Evolutionary conservation across 2,113 vertebrate genomes (phyloP).

Genomic region (Colaptes auratus): DNA sequence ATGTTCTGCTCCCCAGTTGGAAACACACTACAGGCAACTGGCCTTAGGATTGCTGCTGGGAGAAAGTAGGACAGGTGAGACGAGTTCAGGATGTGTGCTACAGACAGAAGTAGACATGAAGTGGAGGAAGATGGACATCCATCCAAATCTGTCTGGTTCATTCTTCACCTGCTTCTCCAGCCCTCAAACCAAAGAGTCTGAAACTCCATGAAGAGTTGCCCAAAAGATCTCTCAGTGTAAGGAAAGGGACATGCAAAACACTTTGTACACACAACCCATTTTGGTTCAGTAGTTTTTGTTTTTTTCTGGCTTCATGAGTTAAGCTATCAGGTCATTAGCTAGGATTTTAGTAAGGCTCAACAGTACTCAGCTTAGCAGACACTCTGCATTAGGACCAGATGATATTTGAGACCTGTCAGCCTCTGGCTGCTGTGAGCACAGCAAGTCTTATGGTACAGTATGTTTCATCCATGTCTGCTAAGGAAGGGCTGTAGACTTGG

Average conservation of each 20-base stretch:
- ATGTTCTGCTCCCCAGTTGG: background rate
- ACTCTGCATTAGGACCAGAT: background rate
- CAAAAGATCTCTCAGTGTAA: background rate
- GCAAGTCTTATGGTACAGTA: background rate
- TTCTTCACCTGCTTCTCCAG: background rate
- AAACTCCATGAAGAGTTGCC: background rate
- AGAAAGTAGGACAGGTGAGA: background rate
- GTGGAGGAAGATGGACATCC: background rate
- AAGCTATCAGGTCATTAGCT: background rate
- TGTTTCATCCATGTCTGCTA: background rate
- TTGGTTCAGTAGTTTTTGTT: background rate
- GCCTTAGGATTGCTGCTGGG: background rate
- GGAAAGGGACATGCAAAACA: background rate
- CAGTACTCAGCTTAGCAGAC: background rate
- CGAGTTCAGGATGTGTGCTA: background rate
- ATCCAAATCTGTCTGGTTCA: background rate
- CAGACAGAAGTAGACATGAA: background rate
- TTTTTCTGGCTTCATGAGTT: background rate
- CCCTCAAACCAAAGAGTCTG: background rate
- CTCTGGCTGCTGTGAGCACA: background rate
- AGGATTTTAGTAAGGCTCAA: background rate
- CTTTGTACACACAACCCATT: background rate
- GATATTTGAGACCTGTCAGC: background rate
- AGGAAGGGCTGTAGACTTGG: background rate
- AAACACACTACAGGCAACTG: background rate